These are phyloP conservation scores for Seriola dumerili DNA, from an alignment of 2,113 vertebrate species.

Conservation along the genomic window DNA sequence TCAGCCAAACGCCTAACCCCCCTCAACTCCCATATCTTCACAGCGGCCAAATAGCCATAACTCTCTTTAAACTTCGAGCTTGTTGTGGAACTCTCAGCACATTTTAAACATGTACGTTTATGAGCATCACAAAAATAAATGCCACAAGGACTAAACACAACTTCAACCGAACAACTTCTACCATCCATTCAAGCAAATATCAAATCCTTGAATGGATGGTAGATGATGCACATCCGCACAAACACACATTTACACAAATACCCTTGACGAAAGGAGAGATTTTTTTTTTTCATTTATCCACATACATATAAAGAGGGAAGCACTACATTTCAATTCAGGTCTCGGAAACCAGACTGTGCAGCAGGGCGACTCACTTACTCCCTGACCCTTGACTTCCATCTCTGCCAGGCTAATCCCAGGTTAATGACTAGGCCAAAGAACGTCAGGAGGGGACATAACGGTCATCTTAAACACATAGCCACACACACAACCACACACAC, in stretches of 20 bases:
- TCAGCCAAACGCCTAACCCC: conserved; percentile 40
- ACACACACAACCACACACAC: conserved; percentile 31
- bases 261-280: conserved; percentile 33
- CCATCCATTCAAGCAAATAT: conserved; percentile 9
- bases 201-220: neutral
- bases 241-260: conserved; percentile 26
- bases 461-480: conserved; percentile 44
- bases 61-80: conserved; percentile 44
- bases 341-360: conserved; percentile 49
- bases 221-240: conserved; percentile 13
- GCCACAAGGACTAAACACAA: conserved; percentile 26
- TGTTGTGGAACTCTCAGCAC: conserved; percentile 23
- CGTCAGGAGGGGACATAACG: conserved; percentile 39
- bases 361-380: conserved; percentile 59
- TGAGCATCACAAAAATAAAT: conserved; percentile 26
- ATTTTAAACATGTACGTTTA: conserved; percentile 1
- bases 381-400: conserved; percentile 64
- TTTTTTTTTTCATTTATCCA: conserved; percentile 31
- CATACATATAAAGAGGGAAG: conserved; percentile 26
- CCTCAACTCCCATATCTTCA: conserved; percentile 27
- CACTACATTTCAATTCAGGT: conserved; percentile 58
- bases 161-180: neutral
- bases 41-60: conserved; percentile 32
- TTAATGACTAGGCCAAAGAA: conserved; percentile 69
- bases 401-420: conserved; percentile 71